A percentile compares a stretch with the other conserved stretches of the same genome.
These are phyloP conservation scores for Tetramorium alpestre DNA, from an alignment of 1,140 invertebrate genomes.

Conservation along the genomic window DNA sequence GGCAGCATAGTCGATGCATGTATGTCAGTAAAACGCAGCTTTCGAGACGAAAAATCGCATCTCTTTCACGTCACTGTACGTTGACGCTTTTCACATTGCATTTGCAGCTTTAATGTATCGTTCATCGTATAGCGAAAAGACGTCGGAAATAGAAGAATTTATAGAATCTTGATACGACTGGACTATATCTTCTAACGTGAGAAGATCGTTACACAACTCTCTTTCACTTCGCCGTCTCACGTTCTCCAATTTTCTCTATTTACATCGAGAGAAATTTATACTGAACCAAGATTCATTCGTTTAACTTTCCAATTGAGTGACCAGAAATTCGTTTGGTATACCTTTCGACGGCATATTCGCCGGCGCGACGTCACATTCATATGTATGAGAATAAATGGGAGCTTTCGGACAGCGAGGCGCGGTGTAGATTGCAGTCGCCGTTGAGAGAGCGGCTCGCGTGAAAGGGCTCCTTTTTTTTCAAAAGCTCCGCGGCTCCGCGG, in stretches of 20 bases:
- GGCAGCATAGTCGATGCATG: not conserved
- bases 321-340: conserved; percentile 15
- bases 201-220: not conserved
- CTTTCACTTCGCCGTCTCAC: not conserved
- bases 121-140: not conserved
- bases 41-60: conserved; percentile 34
- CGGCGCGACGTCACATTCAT: not conserved
- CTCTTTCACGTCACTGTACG: not conserved
- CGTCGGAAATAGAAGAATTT: not conserved
- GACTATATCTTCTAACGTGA: conserved; percentile 2
- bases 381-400: conserved; percentile 25
- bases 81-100: conserved; percentile 1
- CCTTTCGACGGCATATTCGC: not conserved
- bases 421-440: not conserved
- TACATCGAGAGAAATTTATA: not conserved
- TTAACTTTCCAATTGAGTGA: not conserved
- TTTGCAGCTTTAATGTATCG: conserved; percentile 4
- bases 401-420: not conserved
- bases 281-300: not conserved
- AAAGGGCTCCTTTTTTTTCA: not conserved
- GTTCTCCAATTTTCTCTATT: not conserved
- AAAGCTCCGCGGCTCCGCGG: not conserved
- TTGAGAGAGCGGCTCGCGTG: conserved; percentile 12
- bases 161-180: not conserved
- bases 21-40: conserved; percentile 21